Evolutionary conservation across 2,888 invertebrate genomes (phyloP).

Genomic region (Temnothorax rugatulus): DNA sequence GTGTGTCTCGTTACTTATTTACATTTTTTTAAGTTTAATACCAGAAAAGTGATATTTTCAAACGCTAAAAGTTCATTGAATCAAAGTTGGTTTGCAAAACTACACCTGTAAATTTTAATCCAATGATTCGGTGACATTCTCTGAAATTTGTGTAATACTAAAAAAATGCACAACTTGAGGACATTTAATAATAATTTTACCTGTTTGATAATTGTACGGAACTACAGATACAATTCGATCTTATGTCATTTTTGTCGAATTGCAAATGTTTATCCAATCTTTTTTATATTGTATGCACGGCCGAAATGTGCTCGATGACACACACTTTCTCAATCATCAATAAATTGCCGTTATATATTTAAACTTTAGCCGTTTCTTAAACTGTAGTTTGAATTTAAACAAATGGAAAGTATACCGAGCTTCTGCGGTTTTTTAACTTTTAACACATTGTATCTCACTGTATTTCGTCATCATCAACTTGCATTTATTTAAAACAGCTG

Average conservation of each 20-base stretch:
- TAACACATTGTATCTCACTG: background rate
- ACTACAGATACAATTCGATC: background rate
- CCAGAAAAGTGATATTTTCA: background rate
- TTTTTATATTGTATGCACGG: background rate
- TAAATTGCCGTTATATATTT: background rate
- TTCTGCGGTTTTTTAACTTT: slow-evolving; percentile 7
- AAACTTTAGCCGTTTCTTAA: background rate
- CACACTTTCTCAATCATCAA: background rate
- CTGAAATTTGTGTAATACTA: background rate
- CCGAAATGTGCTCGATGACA: slow-evolving; percentile 11
- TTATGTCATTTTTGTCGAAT: background rate
- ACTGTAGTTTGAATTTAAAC: background rate
- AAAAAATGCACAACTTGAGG: background rate
- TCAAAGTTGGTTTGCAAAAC: background rate
- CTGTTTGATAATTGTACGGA: background rate
- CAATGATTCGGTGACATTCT: background rate
- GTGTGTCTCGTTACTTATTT: background rate
- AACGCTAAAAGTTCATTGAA: background rate
- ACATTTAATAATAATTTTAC: background rate
- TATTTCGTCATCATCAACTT: background rate
- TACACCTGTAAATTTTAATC: background rate
- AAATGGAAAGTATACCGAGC: background rate
- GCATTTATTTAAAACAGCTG: slow-evolving; percentile 4
- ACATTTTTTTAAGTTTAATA: background rate
- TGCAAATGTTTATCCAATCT: slow-evolving; percentile 1